Conservation (phyloP, 2,113 vertebrate species). For the Rissa tridactyla region DNA sequence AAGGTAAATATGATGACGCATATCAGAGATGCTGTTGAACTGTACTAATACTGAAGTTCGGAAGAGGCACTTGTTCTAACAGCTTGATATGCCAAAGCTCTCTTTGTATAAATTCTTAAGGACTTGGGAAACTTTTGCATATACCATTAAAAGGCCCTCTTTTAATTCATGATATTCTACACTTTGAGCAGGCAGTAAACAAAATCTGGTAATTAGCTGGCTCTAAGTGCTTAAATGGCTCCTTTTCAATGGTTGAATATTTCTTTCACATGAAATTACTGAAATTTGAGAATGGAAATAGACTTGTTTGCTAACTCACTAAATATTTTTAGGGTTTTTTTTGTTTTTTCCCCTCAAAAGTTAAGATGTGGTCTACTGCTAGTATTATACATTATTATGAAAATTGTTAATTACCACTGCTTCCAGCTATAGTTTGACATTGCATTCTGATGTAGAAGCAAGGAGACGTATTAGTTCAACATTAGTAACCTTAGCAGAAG, state of each 20-base stretch:
- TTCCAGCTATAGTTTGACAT: neutral
- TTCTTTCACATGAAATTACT: neutral
- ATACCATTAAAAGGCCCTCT: neutral
- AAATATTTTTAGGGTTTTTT: neutral
- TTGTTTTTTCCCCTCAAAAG: neutral
- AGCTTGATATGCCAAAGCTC: neutral
- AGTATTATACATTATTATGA: neutral
- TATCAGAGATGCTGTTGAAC: neutral
- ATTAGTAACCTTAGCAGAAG: neutral
- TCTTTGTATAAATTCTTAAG: neutral
- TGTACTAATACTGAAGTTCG: neutral
- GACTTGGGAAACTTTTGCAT: neutral
- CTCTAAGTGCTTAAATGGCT: neutral
- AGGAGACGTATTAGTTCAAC: neutral
- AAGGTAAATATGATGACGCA: neutral
- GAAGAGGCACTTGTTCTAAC: neutral
- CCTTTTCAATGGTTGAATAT: neutral
- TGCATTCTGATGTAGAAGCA: neutral
- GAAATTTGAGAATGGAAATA: neutral
- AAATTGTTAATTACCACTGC: neutral
- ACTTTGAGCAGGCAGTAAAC: neutral
- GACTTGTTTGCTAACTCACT: neutral
- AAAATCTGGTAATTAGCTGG: neutral
- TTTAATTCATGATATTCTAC: neutral
- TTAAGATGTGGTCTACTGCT: neutral